Conservation (phyloP, 1,140 invertebrate species). For the Nasonia giraulti region DNA sequence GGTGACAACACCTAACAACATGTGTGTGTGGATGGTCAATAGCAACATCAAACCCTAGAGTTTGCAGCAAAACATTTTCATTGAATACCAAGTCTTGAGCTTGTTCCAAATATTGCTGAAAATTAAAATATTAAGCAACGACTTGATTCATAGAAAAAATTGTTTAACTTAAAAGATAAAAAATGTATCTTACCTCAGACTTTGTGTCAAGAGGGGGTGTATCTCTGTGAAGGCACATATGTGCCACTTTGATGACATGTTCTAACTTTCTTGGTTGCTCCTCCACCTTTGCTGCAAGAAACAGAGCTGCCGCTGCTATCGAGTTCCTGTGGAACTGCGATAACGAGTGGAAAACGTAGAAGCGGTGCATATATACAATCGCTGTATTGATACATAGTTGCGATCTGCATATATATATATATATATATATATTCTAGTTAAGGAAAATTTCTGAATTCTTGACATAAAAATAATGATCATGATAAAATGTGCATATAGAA, state of each 20-base stretch:
- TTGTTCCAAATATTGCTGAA: conserved; percentile 84
- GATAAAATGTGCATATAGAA: neutral
- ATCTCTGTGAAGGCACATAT: conserved; percentile 85
- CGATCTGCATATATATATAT: conserved; percentile 74
- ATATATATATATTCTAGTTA: conserved; percentile 9
- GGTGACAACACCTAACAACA: conserved; percentile 94
- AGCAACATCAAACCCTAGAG: conserved; percentile 96
- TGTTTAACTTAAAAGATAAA: neutral
- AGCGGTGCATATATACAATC: conserved; percentile 99
- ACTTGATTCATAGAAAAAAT: no score
- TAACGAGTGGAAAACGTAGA: conserved; percentile 96
- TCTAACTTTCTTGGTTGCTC: conserved; percentile 97
- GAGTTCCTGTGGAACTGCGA: conserved; percentile 88
- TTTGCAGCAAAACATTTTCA: conserved; percentile 96
- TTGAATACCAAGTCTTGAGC: conserved; percentile 94
- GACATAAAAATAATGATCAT: neutral
- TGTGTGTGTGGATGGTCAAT: conserved; percentile 98
- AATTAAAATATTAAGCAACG: conserved; percentile 56
- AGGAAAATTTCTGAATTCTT: conserved; percentile 25
- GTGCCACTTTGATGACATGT: conserved; percentile 93
- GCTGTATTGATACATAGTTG: conserved; percentile 95
- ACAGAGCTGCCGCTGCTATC: conserved; percentile 90
- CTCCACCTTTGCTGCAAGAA: conserved; percentile 97
- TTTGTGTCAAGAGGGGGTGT: conserved; percentile 79
- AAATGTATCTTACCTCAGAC: conserved; percentile 78